Percentiles rank a stretch among this genome's conserved stretches.
Evolutionary conservation across 2,888 invertebrate species (phyloP).

Genomic region (Torymus texanus): DNA sequence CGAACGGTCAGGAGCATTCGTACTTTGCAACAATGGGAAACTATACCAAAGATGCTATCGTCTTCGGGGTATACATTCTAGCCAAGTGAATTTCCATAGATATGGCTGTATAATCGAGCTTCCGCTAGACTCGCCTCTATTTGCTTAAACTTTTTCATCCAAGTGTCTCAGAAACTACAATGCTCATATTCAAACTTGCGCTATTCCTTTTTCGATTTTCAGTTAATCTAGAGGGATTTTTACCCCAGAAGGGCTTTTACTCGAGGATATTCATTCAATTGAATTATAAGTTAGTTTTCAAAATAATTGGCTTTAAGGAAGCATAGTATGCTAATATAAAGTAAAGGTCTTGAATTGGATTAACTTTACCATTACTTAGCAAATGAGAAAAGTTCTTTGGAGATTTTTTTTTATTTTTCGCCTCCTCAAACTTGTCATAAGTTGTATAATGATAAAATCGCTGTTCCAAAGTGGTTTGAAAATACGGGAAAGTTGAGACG

Average conservation of each 20-base stretch:
- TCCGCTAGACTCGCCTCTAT: no score
- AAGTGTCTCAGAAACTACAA: no score
- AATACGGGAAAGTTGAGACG: no score
- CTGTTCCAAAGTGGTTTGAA: neutral
- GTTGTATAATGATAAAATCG: slow-evolving; percentile 23
- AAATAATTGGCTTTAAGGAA: slow-evolving; percentile 30
- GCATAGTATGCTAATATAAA: slow-evolving; percentile 24
- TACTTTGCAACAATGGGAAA: slow-evolving; percentile 66
- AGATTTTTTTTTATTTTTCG: slow-evolving; percentile 3
- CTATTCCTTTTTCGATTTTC: no score
- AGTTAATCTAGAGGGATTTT: no score
- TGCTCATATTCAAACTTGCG: no score
- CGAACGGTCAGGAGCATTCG: slow-evolving; percentile 50
- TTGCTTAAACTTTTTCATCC: no score
- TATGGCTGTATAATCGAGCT: no score
- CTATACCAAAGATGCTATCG: slow-evolving; percentile 22
- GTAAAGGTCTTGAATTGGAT: slow-evolving; percentile 21
- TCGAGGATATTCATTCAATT: no score
- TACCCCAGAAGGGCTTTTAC: no score
- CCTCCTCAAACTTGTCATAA: neutral
- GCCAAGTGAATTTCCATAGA: no score
- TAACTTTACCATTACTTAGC: slow-evolving; percentile 36
- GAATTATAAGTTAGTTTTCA: neutral
- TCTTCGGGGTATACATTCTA: neutral
- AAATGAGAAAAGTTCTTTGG: slow-evolving; percentile 44